phyloP scores from a whole-genome alignment of 2,888 invertebrate species.

The Alviniconcha strummeri region DNA sequence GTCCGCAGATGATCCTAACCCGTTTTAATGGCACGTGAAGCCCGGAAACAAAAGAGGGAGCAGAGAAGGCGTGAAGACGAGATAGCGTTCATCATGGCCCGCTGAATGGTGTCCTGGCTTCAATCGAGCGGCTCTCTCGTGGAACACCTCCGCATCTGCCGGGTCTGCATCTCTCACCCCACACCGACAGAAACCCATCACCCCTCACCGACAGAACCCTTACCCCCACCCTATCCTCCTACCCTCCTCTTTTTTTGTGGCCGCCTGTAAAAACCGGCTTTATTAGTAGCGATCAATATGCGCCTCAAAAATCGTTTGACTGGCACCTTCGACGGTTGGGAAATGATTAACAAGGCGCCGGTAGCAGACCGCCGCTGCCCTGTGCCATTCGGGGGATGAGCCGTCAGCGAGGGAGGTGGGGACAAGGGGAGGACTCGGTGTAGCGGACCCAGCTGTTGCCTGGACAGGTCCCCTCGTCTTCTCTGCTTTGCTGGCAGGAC shows the following conservation, averaged over 20 bases:
- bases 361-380: not conserved
- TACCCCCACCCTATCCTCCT: not conserved
- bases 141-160: too few relatives aligned
- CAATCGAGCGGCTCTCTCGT: not conserved
- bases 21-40: conserved; percentile 17
- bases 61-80: conserved; percentile 15
- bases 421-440: not conserved
- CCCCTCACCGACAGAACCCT: not conserved
- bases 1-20: not conserved
- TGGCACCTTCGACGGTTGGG: conserved; percentile 2
- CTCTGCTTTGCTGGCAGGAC: too few relatives aligned
- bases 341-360: conserved; percentile 18
- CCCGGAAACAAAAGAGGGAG: not conserved
- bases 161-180: not conserved
- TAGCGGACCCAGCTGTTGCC: too few relatives aligned
- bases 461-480: too few relatives aligned
- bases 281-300: conserved; percentile 10
- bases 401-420: not conserved
- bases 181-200: too few relatives aligned
- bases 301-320: conserved; percentile 23
- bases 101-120: not conserved
- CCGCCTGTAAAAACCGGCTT: conserved; percentile 14
- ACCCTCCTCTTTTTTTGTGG: not conserved
- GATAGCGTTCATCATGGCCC: not conserved
- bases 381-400: not conserved